Base-by-base conservation (phyloP, 2,888 invertebrate species). In the Nephrotoma appendiculata region DNA sequence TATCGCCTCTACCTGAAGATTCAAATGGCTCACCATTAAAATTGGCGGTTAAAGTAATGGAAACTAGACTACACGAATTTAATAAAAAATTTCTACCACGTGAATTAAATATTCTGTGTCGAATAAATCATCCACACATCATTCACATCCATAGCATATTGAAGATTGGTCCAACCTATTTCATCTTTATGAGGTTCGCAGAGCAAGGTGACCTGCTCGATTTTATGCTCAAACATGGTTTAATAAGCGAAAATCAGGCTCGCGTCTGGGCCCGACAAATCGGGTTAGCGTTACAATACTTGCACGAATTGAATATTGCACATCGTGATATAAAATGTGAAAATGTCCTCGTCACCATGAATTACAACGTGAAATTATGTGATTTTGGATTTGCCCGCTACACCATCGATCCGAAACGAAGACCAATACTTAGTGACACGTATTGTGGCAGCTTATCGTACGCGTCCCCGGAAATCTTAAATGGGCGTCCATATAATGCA, bases 401-500 rank as follows among this genome's bases (percentile, higher is more conserved):
- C 84, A 90, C 89, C 87, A 92, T 93, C 12, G 89, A 90, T 15
- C 89, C 90, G 43, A 89, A 91, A 41, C 92, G 91, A 57, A 90
- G 90, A 3, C 86, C 90, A 88, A 90, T 95, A 9, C 90, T 95
- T 86, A 96, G 96, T 88, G 94, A 95, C 89, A 97, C 97, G 0
- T 97, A 95, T 90, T 97, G 97, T 89, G 97, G 97, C 0, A 96
- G 96, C n/a, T 92, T 97, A 15, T 96, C 96, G 6, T 98, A 98
- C 90, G 97, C 96, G 0, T 96, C 97, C 0, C 97, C 97, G 0
- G 97, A 98, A 91, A 95, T 98, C 87, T 92, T 97, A 87, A 94
- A 92, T 90, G 96, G 96, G 0, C 93, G 93, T 52, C 95, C 95
- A 0, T 96, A 96, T 89, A 92, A 95, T 89, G 95, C 96, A 0